Base-by-base conservation (phyloP, 2,888 invertebrate species). In the Itoplectis maculator region DNA sequence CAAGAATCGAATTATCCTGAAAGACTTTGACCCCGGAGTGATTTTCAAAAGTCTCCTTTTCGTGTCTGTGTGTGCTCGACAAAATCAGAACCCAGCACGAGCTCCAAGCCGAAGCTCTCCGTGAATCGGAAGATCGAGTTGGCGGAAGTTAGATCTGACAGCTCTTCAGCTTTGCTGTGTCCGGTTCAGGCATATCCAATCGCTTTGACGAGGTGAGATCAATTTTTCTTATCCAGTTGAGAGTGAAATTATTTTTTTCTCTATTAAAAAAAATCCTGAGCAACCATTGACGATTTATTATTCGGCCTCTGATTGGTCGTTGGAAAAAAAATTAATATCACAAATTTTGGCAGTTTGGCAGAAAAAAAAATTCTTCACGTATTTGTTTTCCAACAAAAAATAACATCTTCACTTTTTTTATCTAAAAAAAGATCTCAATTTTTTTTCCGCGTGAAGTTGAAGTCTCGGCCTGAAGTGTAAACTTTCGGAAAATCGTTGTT, bases 111-210 rank as follows among this genome's bases (percentile, higher is more conserved):
- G 37, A 92, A 91, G 83, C 88, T 92, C 54, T 88, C 91, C 49
- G 88, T 91, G 42, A 90, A 89, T 86, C 89, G 92, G 79, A 93
- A 92, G 87, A 88, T 92, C 78, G 92, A 92, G 81, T 91, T 91
- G 82, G 89, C 92, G 65, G 92, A 92, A 47, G 87, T 86, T 40
- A 86, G 79, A 35, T 77, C 84, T 49, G 79, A 59, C 40, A 82
- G 72, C 66, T 79, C 84, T 59, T 70, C 80, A 13, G 95, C 94
- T 91, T 90, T 95, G 88, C 93, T 95, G 83, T 95, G 95, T 90
- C 95, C 95, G 78, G 95, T 95, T 49, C 95, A 95, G 93, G 95
- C 94, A 13, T 94, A 92, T 89, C 94, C 94, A 11, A 92, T 94
- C 45, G 94, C 94, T 13, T 79, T 92, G 73, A 94, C 93, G 93